A percentile compares a stretch with the other conserved stretches of the same genome.
Conservation (phyloP, 2,797 vertebrate genomes). For the Coluber constrictor region DNA sequence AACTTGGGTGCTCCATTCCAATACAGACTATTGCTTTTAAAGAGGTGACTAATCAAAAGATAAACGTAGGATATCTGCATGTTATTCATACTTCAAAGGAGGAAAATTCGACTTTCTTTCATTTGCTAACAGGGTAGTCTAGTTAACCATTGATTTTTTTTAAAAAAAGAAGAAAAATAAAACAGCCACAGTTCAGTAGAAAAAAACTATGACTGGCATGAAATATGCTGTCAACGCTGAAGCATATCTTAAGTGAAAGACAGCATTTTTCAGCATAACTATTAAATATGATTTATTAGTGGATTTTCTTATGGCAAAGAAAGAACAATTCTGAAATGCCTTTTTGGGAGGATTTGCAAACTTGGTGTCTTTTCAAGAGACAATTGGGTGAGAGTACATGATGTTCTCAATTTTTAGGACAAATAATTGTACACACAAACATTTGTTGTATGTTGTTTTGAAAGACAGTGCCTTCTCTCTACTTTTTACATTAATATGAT, state of each 20-base stretch:
- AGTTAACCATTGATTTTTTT: not conserved
- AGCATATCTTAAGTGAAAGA: not conserved
- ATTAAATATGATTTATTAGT: not conserved
- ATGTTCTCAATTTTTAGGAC: not conserved
- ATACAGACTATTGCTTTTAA: not conserved
- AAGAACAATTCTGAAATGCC: not conserved
- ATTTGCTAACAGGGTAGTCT: not conserved
- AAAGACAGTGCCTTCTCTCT: not conserved
- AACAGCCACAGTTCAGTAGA: not conserved
- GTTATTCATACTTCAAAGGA: not conserved
- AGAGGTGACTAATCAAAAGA: not conserved
- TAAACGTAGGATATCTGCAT: not conserved
- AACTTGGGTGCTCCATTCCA: no score
- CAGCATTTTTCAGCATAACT: not conserved
- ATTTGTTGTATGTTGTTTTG: not conserved
- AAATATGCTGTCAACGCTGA: not conserved
- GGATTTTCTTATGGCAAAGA: conserved; percentile 5
- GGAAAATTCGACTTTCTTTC: not conserved
- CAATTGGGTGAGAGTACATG: not conserved
- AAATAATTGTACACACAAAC: not conserved
- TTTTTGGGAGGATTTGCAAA: not conserved
- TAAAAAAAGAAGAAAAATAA: not conserved
- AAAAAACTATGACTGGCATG: not conserved
- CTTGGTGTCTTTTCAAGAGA: not conserved
- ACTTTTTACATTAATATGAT: not conserved